Evolutionary conservation across 2,888 invertebrate genomes (phyloP), one percentile per base, ranked within the genome.

Genomic region (Dryomyza anilis): DNA sequence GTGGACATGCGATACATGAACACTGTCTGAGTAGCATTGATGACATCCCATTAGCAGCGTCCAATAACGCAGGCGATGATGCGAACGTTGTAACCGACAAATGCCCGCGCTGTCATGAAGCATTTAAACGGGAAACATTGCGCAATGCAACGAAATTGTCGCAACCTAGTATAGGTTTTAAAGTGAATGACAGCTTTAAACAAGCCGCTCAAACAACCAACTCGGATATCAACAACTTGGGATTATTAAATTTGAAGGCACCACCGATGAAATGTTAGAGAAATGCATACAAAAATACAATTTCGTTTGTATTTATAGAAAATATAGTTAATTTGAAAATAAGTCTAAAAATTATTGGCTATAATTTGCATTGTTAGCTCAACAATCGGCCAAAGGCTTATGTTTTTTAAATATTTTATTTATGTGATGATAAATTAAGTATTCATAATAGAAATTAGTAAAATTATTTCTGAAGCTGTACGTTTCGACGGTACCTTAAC

Each of bases 1-100:
- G 84, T 67, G 81, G 81, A 0, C 84, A 84, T 75, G 77, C 80
- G 1, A 70, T 82, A 63, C 84, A 84, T 72, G 76, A 79, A 25
- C 73, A 67, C 14, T 84, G 84, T 63, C 71, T 74, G 2, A 63
- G 64, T 4, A 65, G 69, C 5, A 65, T 62, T 29, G 56, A 23
- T 33, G 27, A 63, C 6, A n/a, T 27, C 25, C 12, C 19, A 43
- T n/a, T 23, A 1, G 4, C 8, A 27, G 25, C 1, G 5, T 23
- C 19, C 25, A 29, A 46, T 19, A 64, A 65, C 27, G 52, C 69
- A 7, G 52, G 46, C 7, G 27, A 63, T 16, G 21, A 48, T n/a
- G 65, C 66, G 19, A 53, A 63, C 55, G 45, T n/a, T 46, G 59
- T 46, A 10, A 61, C 21, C 60, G 1, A 10, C 27, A 33, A 68